Evolutionary conservation across 2,888 invertebrate genomes (phyloP), one percentile per base, ranked within the genome.

Genomic region (Caradrina kadenii): DNA sequence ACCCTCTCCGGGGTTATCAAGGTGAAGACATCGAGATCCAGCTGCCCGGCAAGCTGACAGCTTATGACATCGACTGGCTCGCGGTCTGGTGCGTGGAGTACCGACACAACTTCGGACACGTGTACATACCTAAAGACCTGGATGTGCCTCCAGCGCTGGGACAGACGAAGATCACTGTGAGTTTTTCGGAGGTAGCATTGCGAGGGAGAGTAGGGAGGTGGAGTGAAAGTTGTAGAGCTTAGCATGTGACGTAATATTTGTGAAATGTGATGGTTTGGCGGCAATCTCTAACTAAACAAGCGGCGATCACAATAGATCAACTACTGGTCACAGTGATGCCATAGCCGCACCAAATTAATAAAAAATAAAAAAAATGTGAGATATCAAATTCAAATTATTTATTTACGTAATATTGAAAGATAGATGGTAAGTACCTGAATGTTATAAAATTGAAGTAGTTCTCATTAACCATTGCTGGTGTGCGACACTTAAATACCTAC

Each of bases 11-110:
- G 10, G 98, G 98, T 7, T 99, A 99, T 93, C 98, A 98, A 88
- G 99, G 99, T 6, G 98, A 98, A 90, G 98, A 99, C 92, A 98
- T 99, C 73, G 98, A 98, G 94, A 97, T 99, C 83, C 98, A 98
- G 87, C 93, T 99, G 64, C 99, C 99, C 0, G 98, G 97, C 59
- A 97, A 97, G 85, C 92, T 98, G 80, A 98, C 98, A 0, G 98
- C 98, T 0, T 98, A 98, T 93, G 98, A 98, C 92, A 98, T 99
- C 84, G 98, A 99, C 93, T 99, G 98, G 98, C 96, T 99, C 42
- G 97, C 98, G 0, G 97, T 99, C 0, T 99, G 98, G 98, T 99
- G 99, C 88, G 98, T 98, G n/a, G 97, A 97, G 87, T 98, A 98
- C 93, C 94, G 97, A 7, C 98, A 99, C 88, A 98, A 99, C 94